These are phyloP conservation scores for Lucilia cuprina DNA, from an alignment of 1,140 invertebrate species.

Conservation along the genomic window DNA sequence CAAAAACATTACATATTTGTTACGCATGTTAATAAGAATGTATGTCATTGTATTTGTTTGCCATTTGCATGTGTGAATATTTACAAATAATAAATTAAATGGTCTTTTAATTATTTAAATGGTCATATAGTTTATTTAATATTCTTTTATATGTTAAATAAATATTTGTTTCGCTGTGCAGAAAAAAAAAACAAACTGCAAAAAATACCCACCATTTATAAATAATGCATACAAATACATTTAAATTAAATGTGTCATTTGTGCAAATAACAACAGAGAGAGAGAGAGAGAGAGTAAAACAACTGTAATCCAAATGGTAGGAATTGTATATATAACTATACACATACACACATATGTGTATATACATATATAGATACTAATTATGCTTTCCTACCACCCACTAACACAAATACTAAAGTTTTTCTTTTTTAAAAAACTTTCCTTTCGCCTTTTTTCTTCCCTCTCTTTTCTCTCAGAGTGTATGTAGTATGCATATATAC, in stretches of 20 bases:
- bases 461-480: too few species aligned
- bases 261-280: neutral
- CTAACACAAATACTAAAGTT: too few species aligned
- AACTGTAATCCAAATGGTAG: neutral
- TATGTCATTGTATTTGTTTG: too few species aligned
- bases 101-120: conserved; percentile 14
- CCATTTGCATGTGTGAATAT: neutral
- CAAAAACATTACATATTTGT: too few species aligned
- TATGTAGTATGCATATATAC: too few species aligned
- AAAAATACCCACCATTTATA: neutral
- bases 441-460: too few species aligned
- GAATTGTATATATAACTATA: neutral
- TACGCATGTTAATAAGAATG: too few species aligned
- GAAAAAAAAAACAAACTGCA: neutral
- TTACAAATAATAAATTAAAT: conserved; percentile 15
- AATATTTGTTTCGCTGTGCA: neutral
- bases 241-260: conserved; percentile 6
- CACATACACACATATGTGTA: too few species aligned
- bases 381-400: neutral
- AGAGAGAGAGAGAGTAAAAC: neutral
- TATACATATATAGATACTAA: neutral
- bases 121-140: neutral
- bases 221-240: neutral
- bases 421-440: too few species aligned
- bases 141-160: neutral